Base-by-base conservation (phyloP, 2,113 vertebrate species). In the Atractosteus spatula region DNA sequence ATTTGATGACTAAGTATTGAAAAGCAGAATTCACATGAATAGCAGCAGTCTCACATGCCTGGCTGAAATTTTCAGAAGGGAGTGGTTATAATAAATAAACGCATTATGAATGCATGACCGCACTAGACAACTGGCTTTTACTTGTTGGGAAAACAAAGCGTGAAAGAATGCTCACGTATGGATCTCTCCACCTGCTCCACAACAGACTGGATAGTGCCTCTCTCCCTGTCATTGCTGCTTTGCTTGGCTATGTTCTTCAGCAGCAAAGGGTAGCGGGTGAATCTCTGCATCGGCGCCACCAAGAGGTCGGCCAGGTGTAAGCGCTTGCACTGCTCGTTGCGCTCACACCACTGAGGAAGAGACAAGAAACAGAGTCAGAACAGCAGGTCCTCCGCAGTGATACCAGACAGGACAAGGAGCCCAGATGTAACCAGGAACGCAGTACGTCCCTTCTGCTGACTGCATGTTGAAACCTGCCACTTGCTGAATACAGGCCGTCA, bases 151-250 rank as follows among this genome's bases (percentile, higher is more conserved):
- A 17, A 47, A 43, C 3, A 14, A 42, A 12, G 55, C 8, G n/a
- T 4, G 55, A 42, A 54, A 10, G 4, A 10, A 14, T 13, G 72
- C 95, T 95, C 89, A 98, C 93, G 72, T 79, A 96, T 92, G 3
- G 94, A 93, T 14, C 83, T 92, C 71, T 98, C 94, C 87, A 97
- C 94, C 73, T 91, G 92, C 29, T 95, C 92, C 59, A 93, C 92
- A 74, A 96, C 83, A 2, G 81, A 79, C 72, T 88, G 87, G 80
- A 96, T 82, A n/a, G 82, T 73, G 45, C 65, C 63, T 74, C 85
- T 86, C 81, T 96, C 93, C 0, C 73, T 83, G 56, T 90, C 71
- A 0, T 80, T 79, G 43, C 74, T 73, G 68, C 90, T 93, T 70
- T 88, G 89, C 80, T 92, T 95, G 56, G 91, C 94, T n/a, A 97